Percentiles rank a stretch among this genome's conserved stretches.
Conservation (phyloP, 2,113 vertebrate species). For the Oreochromis tanganicae region DNA sequence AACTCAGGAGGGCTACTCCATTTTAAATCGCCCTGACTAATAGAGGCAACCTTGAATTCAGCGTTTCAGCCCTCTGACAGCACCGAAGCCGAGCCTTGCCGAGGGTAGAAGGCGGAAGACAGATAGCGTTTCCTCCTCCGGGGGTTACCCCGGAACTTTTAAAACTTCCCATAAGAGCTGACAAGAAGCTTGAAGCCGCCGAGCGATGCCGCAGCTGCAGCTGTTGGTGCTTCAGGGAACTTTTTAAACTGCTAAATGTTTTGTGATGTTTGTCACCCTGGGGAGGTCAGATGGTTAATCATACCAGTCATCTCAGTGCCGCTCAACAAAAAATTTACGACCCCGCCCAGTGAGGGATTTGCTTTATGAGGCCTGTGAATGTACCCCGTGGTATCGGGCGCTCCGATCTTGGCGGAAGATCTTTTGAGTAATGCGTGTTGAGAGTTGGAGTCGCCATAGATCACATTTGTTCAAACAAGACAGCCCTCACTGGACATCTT, state of each 20-base stretch:
- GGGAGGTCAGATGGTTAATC: neutral
- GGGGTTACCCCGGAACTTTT: slow-evolving; percentile 21
- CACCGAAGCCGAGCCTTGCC: neutral
- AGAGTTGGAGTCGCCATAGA: neutral
- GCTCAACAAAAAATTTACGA: neutral
- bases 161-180: slow-evolving; percentile 5
- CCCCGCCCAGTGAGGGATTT: neutral
- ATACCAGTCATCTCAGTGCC: neutral
- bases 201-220: neutral
- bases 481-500: neutral
- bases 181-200: neutral
- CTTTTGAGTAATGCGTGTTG: neutral
- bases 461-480: neutral
- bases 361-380: neutral
- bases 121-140: neutral
- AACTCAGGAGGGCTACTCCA: slow-evolving; percentile 46
- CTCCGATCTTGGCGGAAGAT: neutral
- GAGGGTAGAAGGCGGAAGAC: neutral
- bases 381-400: neutral
- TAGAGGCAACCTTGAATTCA: slow-evolving; percentile 47
- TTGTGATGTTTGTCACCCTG: neutral
- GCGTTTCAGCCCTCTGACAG: slow-evolving; percentile 1
- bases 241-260: neutral
- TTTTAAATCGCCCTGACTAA: slow-evolving; percentile 57
- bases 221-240: neutral